Conservation (phyloP, 2,113 vertebrate genomes). For the Nesospiza acunhae region DNA sequence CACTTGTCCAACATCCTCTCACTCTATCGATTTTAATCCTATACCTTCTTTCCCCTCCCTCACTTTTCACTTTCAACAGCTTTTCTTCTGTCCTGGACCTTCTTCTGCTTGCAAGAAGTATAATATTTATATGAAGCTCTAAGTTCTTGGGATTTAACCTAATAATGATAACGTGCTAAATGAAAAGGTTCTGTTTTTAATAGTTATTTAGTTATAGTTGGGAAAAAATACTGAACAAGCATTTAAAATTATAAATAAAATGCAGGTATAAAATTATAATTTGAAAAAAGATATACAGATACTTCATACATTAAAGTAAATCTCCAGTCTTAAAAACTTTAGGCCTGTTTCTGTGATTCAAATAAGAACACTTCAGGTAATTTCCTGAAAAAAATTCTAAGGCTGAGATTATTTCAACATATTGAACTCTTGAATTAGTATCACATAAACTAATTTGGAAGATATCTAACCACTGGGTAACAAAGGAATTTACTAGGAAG, state of each 20-base stretch:
- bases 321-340: not conserved
- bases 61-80: not conserved
- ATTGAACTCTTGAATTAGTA: slow-evolving; percentile 5
- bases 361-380: not conserved
- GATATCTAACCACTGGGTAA: not conserved
- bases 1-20: not conserved
- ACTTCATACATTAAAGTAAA: not conserved
- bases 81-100: not conserved
- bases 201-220: not conserved
- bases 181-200: not conserved
- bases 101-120: not conserved
- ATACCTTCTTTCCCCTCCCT: not conserved
- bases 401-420: not conserved
- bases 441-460: slow-evolving; percentile 20
- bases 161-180: not conserved
- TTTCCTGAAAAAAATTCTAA: not conserved
- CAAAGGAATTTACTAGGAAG: not conserved
- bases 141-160: not conserved
- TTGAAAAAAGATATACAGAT: not conserved
- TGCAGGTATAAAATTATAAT: not conserved
- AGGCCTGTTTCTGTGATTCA: not conserved
- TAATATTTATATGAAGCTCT: not conserved
- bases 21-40: not conserved
- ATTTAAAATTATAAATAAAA: not conserved
- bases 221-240: not conserved